Evolutionary conservation across 2,113 vertebrate species (phyloP).

Genomic region (Callopanchax toddi): DNA sequence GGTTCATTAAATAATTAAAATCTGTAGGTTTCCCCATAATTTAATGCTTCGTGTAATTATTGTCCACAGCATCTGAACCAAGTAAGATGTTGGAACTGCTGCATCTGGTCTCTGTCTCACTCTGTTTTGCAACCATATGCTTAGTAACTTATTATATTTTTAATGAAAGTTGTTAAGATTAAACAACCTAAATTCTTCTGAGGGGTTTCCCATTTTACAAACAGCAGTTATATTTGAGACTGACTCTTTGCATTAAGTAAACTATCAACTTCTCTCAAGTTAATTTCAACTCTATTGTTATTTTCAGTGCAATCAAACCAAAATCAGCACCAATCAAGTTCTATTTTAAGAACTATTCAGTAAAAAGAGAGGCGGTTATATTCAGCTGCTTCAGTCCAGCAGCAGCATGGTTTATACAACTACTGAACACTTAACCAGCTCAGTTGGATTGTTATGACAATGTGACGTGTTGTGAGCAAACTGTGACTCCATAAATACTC

Average conservation of each 20-base stretch:
- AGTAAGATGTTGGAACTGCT: not conserved
- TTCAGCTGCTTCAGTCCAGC: not conserved
- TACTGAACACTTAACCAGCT: not conserved
- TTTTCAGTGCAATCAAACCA: not conserved
- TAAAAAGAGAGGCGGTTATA: not conserved
- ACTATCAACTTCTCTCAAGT: not conserved
- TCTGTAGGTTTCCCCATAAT: not conserved
- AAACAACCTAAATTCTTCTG: not conserved
- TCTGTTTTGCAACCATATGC: not conserved
- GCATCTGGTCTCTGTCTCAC: not conserved
- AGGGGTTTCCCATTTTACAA: not conserved
- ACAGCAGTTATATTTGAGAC: not conserved
- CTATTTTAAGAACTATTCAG: not conserved
- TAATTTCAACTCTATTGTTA: not conserved
- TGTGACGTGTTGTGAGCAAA: not conserved
- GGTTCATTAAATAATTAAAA: constrained; percentile 2
- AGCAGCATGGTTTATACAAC: not conserved
- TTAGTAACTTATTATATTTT: not conserved
- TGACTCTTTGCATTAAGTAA: not conserved
- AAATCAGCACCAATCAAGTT: not conserved
- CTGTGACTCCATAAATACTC: constrained; percentile 1
- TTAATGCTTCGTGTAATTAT: not conserved
- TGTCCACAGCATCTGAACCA: not conserved
- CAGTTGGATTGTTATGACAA: not conserved
- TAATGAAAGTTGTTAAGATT: not conserved